Conservation (phyloP, 2,113 vertebrate species). For the Podiceps cristatus region DNA sequence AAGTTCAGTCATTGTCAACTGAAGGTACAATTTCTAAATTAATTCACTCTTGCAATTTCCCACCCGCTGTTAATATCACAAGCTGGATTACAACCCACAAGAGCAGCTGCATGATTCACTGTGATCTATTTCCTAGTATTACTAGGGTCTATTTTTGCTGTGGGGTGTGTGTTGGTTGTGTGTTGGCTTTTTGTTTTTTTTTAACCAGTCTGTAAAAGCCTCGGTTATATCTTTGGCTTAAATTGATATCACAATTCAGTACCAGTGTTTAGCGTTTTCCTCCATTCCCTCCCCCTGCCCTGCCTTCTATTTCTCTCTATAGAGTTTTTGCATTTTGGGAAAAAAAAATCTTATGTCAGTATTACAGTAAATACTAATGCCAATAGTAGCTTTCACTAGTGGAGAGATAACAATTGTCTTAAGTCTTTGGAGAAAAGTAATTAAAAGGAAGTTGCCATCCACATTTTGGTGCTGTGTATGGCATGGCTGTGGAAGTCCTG, state of each 20-base stretch:
- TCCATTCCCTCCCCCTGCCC: fast-evolving
- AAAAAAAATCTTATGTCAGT: not conserved
- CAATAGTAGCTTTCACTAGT: not conserved
- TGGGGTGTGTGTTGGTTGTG: too few species aligned
- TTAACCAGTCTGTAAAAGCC: not conserved
- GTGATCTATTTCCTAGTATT: not conserved
- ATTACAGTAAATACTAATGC: not conserved
- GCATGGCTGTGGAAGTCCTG: not conserved
- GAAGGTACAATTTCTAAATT: not conserved
- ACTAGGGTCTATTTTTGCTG: not conserved
- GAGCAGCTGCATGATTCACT: not conserved
- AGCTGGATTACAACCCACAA: not conserved
- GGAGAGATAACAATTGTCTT: not conserved
- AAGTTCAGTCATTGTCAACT: not conserved
- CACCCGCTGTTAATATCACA: not conserved
- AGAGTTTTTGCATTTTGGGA: not conserved
- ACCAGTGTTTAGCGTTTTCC: not conserved
- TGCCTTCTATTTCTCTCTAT: not conserved
- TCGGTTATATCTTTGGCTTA: not conserved
- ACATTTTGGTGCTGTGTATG: not conserved
- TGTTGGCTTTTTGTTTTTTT: not conserved
- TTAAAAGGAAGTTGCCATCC: not conserved
- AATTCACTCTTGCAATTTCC: not conserved
- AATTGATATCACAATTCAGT: not conserved
- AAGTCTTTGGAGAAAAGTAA: not conserved